A percentile compares a stretch with the other conserved stretches of the same genome.
Conservation (phyloP, 2,888 invertebrate species). For the Criorhina ranunculi region DNA sequence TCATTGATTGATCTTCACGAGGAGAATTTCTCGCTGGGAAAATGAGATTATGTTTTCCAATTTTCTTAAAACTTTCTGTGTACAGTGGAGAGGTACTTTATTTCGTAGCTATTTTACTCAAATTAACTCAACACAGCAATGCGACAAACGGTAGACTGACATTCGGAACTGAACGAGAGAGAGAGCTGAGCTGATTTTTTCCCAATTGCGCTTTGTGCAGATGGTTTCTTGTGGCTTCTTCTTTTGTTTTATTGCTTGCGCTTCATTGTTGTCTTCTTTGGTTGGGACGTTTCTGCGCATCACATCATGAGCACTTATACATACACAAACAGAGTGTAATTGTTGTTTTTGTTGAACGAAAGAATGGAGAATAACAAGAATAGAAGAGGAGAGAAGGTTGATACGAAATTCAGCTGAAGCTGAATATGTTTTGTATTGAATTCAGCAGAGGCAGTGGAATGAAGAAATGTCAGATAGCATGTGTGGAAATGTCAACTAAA, state of each 20-base stretch:
- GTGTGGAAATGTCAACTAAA: conserved; percentile 55
- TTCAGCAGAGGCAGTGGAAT: conserved; percentile 55
- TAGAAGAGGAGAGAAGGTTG: conserved; percentile 21
- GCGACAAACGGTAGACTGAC: conserved; percentile 78
- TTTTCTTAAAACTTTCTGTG: conserved; percentile 45
- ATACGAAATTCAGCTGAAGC: conserved; percentile 21
- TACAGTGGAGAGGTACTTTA: conserved; percentile 32
- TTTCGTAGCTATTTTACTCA: conserved; percentile 56
- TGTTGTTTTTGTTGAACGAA: conserved; percentile 42
- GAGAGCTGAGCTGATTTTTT: conserved; percentile 66
- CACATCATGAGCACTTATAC: background rate
- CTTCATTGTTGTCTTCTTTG: conserved; percentile 71
- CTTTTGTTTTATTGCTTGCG: conserved; percentile 56
- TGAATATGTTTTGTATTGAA: conserved; percentile 15
- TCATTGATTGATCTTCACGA: conserved; percentile 62
- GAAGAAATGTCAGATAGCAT: conserved; percentile 72
- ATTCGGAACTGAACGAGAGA: conserved; percentile 65
- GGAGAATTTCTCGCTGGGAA: conserved; percentile 46
- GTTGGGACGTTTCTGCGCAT: conserved; percentile 61
- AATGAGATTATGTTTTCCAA: conserved; percentile 13
- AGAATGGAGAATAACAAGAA: conserved; percentile 41
- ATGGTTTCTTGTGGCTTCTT: conserved; percentile 59
- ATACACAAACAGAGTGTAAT: background rate
- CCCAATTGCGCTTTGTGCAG: conserved; percentile 58
- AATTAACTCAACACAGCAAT: conserved; percentile 76